Evolutionary conservation across 1,140 invertebrate genomes (phyloP), one percentile per base, ranked within the genome.

Genomic region (Galleria mellonella): DNA sequence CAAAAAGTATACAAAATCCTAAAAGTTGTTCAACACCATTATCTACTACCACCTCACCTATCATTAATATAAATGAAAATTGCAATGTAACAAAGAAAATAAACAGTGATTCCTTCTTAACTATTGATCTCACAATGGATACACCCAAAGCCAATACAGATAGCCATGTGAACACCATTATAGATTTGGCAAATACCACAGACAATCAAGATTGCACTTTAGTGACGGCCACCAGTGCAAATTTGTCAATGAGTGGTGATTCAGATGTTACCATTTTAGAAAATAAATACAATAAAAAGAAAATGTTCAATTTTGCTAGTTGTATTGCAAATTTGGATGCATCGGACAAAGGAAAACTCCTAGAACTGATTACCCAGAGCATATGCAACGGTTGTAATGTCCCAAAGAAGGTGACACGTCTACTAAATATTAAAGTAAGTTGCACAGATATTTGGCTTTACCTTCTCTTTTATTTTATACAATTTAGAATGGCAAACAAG

Each of bases 51-150:
- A 32, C 37, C n/a, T 40, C 12, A 42, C 37, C 30, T n/a, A 62
- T 61, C n/a, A 55, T 48, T 36, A 56, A 47, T 6, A 31, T 14
- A 23, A 35, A 27, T 30, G 37, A 60, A 37, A 64, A 60, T 17
- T 51, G 63, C n/a, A 65, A 78, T 49, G 47, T 69, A 47, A 75
- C 72, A 0, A 71, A 57, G 55, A 55, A 70, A 47, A 74, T 83
- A 12, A 75, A 77, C 42, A 46, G 11, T 9, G 69, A 73, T 51
- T 75, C 76, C 0, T 81, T 56, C 46, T 36, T 74, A 44, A 83
- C 79, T 3, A 77, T 81, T 62, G 79, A 81, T 61, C 53, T 83
- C 42, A 78, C 79, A 0, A 42, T 30, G 1, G 69, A 77, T 8
- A 67, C 39, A 40, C 23, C 40, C 9, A n/a, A 48, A 4, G 62